phyloP scores from a whole-genome alignment of 2,888 invertebrate species.

The Microplitis deprimator region DNA sequence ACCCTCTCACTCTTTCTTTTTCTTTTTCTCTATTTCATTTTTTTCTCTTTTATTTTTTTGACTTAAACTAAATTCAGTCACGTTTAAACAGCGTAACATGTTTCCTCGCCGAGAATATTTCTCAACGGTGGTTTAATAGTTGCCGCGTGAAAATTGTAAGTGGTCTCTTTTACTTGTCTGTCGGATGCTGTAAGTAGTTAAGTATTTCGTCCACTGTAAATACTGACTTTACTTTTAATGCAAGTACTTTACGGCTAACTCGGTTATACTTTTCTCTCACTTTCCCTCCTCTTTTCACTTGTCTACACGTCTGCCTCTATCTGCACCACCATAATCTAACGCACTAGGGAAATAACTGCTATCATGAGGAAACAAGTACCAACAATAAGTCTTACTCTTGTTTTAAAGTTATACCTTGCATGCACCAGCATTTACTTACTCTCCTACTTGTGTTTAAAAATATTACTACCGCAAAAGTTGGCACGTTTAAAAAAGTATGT shows the following conservation, averaged over 20 bases:
- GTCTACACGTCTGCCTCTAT: background rate
- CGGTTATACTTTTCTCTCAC: too few species aligned
- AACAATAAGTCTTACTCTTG: slow-evolving; percentile 6
- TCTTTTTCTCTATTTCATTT: background rate
- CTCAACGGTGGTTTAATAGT: background rate
- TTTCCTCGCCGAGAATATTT: background rate
- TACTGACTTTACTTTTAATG: background rate
- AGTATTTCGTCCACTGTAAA: background rate
- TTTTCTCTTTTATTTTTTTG: too few species aligned
- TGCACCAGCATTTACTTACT: background rate
- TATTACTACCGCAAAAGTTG: slow-evolving; percentile 36
- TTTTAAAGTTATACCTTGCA: slow-evolving; percentile 9
- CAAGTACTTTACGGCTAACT: too few species aligned
- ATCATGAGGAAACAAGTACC: too few species aligned
- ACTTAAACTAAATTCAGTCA: background rate
- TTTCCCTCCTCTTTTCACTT: too few species aligned
- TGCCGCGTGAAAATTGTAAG: background rate
- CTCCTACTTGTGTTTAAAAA: slow-evolving; percentile 14
- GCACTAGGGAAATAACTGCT: too few species aligned
- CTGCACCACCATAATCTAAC: background rate
- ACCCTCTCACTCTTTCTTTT: background rate
- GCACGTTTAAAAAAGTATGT: slow-evolving; percentile 15
- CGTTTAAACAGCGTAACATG: slow-evolving; percentile 7
- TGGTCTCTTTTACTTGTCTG: background rate
- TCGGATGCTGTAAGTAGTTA: background rate